Conservation (phyloP, 2,888 invertebrate species). For the Helobdella robusta region DNA sequence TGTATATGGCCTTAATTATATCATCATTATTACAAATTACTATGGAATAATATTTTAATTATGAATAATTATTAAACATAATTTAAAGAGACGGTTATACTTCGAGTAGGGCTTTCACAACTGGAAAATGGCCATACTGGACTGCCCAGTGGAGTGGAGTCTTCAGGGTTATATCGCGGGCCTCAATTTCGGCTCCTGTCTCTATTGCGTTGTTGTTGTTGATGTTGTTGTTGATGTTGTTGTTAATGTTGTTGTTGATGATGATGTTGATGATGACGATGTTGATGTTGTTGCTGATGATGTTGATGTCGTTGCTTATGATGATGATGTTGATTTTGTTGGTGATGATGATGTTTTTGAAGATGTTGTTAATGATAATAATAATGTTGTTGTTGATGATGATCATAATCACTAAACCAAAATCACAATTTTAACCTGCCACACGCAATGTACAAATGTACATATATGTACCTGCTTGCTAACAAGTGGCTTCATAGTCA, state of each 20-base stretch:
- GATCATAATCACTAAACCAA: conserved; percentile 17
- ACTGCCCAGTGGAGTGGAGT: conserved; percentile 38
- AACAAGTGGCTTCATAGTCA: no score
- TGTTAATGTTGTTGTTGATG: conserved; percentile 6
- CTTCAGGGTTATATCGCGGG: conserved; percentile 35
- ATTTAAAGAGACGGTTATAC: conserved; percentile 22
- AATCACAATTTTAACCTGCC: conserved; percentile 14
- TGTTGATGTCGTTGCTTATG: conserved; percentile 12
- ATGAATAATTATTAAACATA: background rate
- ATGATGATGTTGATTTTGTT: conserved; percentile 14
- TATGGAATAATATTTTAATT: background rate
- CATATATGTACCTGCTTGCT: no score
- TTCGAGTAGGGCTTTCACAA: conserved; percentile 33
- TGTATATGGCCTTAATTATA: no score
- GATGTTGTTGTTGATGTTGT: conserved; percentile 16
- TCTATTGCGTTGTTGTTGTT: conserved; percentile 9
- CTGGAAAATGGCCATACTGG: conserved; percentile 35
- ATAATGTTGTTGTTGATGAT: conserved; percentile 23
- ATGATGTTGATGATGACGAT: conserved; percentile 21
- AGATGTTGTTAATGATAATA: conserved; percentile 14
- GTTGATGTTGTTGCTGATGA: conserved; percentile 22
- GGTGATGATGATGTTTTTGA: conserved; percentile 26
- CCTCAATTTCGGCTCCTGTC: conserved; percentile 35
- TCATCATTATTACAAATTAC: background rate
- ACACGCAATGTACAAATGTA: no score